A percentile compares a stretch with the other conserved stretches of the same genome.
Conservation (phyloP, 2,113 vertebrate genomes). For the Cricetomys ansorgei region DNA sequence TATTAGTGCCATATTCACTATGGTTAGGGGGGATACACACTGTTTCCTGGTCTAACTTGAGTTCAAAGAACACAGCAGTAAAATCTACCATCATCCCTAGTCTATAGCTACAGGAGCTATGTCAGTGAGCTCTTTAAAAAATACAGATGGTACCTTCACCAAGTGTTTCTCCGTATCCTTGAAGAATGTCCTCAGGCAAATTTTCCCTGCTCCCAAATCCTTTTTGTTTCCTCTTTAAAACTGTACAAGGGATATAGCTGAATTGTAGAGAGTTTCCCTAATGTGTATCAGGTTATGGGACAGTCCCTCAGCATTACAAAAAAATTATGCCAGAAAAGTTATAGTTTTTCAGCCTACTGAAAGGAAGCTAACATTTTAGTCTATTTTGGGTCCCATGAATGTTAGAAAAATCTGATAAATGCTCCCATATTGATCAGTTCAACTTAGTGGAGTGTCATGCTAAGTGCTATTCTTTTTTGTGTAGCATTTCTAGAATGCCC, state of each 20-base stretch:
- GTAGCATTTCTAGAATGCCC: background rate
- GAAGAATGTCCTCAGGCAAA: background rate
- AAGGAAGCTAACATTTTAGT: constrained; percentile 20
- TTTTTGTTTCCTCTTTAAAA: background rate
- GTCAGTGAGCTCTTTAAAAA: background rate
- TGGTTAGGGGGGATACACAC: background rate
- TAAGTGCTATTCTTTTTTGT: background rate
- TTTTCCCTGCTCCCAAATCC: background rate
- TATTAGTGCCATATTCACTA: background rate
- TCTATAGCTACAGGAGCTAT: background rate
- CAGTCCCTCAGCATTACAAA: background rate
- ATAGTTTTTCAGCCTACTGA: background rate
- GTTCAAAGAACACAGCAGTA: background rate
- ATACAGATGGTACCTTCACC: background rate
- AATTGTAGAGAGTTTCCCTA: background rate
- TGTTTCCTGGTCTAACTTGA: background rate
- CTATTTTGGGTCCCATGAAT: background rate
- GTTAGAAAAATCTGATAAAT: background rate
- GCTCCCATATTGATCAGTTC: background rate
- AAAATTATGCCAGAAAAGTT: background rate
- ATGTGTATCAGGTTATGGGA: background rate
- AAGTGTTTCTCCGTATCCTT: background rate
- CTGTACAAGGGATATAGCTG: background rate
- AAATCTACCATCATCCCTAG: background rate
- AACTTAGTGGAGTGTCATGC: background rate